Base-by-base conservation (phyloP, 2,113 vertebrate species). In the Oncorhynchus kisutch region DNA sequence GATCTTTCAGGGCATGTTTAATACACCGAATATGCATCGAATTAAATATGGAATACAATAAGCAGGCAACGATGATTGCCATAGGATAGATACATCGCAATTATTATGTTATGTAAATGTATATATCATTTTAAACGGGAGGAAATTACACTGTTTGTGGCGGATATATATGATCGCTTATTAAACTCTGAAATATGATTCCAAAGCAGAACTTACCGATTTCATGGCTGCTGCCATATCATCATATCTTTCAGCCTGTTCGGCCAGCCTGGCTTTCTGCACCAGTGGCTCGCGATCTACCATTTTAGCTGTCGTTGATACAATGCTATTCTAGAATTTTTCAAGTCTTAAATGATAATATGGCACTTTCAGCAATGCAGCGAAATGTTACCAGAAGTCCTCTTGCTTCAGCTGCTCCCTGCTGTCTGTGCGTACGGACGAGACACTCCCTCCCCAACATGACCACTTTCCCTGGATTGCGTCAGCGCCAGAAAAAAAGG, bases 181-280 rank as follows among this genome's bases (percentile, higher is more conserved):
- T 72, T 71, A 24, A 48, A 31, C 48, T n/a, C 68, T 65, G 5
- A 25, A 81, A 83, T 77, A 78, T 83, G 68, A 88, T 73, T 27
- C 71, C 48, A 68, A 76, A 82, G 68, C 74, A 87, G 74, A 84
- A 96, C 97, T 96, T 90, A 98, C 97, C 94, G 96, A 95, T 92
- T 99, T 98, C 97, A 99, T 98, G 93, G 97, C 95, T 90, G 95
- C 95, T 90, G 97, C 97, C 97, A 99, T 99, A 92, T 99, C 96
- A 82, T 98, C 96, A 84, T 98, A 99, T 86, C 97, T 89, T 91
- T 99, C 97, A 81, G 97, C 97, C 95, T 98, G 97, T 90, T 98
- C 96, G 70, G 96, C 96, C 94, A 98, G 95, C 93, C 96, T 92
- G 93, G 97, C 97, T 95, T 98, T 99, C 95, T 99, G 97, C 92